Base-by-base conservation (phyloP, 2,113 vertebrate genomes). In the Melozone crissalis region DNA sequence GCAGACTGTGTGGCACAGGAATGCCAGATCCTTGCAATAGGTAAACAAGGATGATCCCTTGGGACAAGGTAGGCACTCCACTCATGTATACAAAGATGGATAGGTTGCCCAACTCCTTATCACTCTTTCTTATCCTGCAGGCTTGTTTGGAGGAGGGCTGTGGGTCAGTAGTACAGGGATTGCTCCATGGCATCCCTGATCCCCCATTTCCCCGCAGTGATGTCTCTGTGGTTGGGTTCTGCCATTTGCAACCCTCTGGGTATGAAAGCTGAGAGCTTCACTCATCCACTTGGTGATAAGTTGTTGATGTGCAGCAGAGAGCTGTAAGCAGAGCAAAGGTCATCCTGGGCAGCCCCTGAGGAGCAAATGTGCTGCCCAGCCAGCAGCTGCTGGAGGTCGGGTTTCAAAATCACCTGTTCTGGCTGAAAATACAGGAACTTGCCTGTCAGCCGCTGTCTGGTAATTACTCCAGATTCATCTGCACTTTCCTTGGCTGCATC, bases 371-470 rank as follows among this genome's bases (percentile, higher is more conserved):
- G 62, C 63, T 81, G 87, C 79, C 59, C 87, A 39, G 37, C 61
- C 85, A 92, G 97, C 98, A 99, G 99, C 99, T 99, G 99, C 96
- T 95, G 91, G 28, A 98, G 98, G 98, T 99, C 95, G 19, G 82
- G 96, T 99, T 99, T 98, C 99, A 93, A 87, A 97, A 97, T 98
- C 98, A 98, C 98, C 98, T 98, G 97, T 89, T 96, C 77, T 72
- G 66, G 43, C 90, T 95, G 93, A 83, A 96, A 96, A 97, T 95
- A 87, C 97, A 97, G 98, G 98, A 97, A 98, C 97, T 82, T 10
- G 78, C 95, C 95, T 98, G 96, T 97, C 98, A 98, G 89, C 87
- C 75, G 35, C 91, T 95, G 94, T 77, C 75, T 52, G 27, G 77
- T 96, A 98, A 98, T 98, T 98, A 95, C 87, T 96, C 81, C 63